A percentile compares a stretch with the other conserved stretches of the same genome.
These are phyloP conservation scores for Cromileptes altivelis DNA, from an alignment of 2,113 vertebrate species.

Conservation along the genomic window DNA sequence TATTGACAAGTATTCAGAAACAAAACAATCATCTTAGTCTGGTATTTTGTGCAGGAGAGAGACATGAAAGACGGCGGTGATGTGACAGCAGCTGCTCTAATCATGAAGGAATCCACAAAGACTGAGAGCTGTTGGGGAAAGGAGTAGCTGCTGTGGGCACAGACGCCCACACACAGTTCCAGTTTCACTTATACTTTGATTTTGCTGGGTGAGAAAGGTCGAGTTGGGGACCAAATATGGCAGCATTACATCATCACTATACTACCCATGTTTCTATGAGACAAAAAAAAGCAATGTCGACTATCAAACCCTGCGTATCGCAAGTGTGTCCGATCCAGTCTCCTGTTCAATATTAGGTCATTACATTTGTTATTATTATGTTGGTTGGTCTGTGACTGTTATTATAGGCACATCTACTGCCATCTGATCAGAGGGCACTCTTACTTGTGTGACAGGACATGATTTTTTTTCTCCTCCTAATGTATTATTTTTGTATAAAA, in stretches of 20 bases:
- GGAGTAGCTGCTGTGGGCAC: slow-evolving; percentile 36
- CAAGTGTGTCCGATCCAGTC: slow-evolving; percentile 61
- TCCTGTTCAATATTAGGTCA: slow-evolving; percentile 84
- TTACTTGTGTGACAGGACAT: slow-evolving; percentile 74
- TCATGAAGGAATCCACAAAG: slow-evolving; percentile 68
- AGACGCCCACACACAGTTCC: neutral
- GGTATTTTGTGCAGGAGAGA: slow-evolving; percentile 50
- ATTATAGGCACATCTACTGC: slow-evolving; percentile 75
- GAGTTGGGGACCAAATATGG: neutral
- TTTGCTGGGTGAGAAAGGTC: slow-evolving; percentile 7
- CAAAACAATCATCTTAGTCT: slow-evolving; percentile 57
- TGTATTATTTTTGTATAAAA: slow-evolving; percentile 93
- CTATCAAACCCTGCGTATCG: slow-evolving; percentile 16
- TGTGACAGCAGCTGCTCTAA: slow-evolving; percentile 66
- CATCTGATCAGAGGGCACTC: slow-evolving; percentile 78
- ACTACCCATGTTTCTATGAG: neutral
- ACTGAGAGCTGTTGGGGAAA: slow-evolving; percentile 51
- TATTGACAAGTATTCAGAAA: slow-evolving; percentile 72
- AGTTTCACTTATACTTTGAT: neutral
- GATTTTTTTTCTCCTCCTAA: slow-evolving; percentile 77
- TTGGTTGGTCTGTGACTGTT: slow-evolving; percentile 76
- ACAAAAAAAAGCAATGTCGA: slow-evolving; percentile 12
- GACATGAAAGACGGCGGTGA: slow-evolving; percentile 54
- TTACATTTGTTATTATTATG: slow-evolving; percentile 71
- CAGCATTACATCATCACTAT: neutral